Evolutionary conservation across 2,888 invertebrate genomes (phyloP).

Genomic region (Archaeoteleia sp.): DNA sequence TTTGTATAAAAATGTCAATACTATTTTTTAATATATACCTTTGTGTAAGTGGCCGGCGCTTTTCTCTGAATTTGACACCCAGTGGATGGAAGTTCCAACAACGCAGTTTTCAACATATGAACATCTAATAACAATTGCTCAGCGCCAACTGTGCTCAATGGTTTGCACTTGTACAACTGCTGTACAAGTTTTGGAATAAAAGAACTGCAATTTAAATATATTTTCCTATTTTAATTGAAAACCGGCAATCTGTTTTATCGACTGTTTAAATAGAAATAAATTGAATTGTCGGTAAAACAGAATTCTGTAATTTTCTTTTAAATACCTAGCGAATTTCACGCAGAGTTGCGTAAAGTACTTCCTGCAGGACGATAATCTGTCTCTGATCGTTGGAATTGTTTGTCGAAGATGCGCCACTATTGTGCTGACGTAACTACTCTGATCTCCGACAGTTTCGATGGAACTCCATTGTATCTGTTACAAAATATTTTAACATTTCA

Average conservation of each 20-base stretch:
- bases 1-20: too few relatives aligned
- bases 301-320: too few relatives aligned
- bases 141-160: conserved; percentile 88
- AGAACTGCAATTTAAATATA: conserved; percentile 77
- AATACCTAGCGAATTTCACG: conserved; percentile 91
- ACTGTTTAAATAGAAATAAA: conserved; percentile 54
- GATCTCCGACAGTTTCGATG: conserved; percentile 96
- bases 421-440: conserved; percentile 94
- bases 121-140: conserved; percentile 96
- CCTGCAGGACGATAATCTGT: conserved; percentile 91
- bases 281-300: conserved; percentile 8
- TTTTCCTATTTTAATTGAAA: conserved; percentile 3
- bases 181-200: conserved; percentile 97
- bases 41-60: conserved; percentile 91
- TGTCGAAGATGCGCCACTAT: conserved; percentile 91
- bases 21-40: conserved; percentile 75
- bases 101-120: conserved; percentile 93
- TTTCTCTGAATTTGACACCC: conserved; percentile 91
- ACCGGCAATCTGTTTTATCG: too few relatives aligned
- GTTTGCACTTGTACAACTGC: conserved; percentile 92
- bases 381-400: conserved; percentile 91
- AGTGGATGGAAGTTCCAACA: conserved; percentile 95
- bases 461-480: conserved; percentile 90
- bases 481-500: conserved; percentile 7
- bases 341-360: conserved; percentile 99